A percentile compares a stretch with the other conserved stretches of the same genome.
These are phyloP conservation scores for Lucilia sericata DNA, from an alignment of 1,140 invertebrate species.

Conservation along the genomic window DNA sequence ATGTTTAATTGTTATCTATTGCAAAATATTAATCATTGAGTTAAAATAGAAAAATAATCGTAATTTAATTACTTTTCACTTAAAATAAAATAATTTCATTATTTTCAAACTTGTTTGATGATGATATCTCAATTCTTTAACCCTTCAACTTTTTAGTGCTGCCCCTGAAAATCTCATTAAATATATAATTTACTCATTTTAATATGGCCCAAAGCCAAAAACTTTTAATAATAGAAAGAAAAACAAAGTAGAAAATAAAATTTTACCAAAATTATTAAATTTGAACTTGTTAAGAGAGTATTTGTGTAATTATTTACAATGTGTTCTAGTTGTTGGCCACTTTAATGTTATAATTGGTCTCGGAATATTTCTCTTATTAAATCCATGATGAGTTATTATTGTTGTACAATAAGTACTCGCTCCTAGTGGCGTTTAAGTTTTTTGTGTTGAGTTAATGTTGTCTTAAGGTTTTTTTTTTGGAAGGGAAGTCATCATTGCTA, in stretches of 20 bases:
- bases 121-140: not conserved
- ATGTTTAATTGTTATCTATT: too few relatives aligned
- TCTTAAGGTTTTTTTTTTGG: not conserved
- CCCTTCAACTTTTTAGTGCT: not conserved
- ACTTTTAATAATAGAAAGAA: not conserved
- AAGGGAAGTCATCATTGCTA: conserved; percentile 31
- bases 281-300: not conserved
- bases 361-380: not conserved
- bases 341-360: not conserved
- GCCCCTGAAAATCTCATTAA: not conserved
- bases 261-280: not conserved
- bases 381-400: not conserved
- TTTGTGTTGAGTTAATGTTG: not conserved
- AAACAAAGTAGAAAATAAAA: not conserved
- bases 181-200: not conserved
- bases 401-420: not conserved
- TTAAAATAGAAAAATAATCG: not conserved
- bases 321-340: conserved; percentile 1
- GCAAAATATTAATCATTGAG: not conserved
- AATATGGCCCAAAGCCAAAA: conserved; percentile 13
- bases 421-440: too few relatives aligned
- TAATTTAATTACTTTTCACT: not conserved
- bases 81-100: not conserved
- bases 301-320: not conserved
- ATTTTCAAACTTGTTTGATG: not conserved